Percentiles rank a stretch among this genome's conserved stretches.
Evolutionary conservation across 2,113 vertebrate genomes (phyloP).

Genomic region (Silurus meridionalis): DNA sequence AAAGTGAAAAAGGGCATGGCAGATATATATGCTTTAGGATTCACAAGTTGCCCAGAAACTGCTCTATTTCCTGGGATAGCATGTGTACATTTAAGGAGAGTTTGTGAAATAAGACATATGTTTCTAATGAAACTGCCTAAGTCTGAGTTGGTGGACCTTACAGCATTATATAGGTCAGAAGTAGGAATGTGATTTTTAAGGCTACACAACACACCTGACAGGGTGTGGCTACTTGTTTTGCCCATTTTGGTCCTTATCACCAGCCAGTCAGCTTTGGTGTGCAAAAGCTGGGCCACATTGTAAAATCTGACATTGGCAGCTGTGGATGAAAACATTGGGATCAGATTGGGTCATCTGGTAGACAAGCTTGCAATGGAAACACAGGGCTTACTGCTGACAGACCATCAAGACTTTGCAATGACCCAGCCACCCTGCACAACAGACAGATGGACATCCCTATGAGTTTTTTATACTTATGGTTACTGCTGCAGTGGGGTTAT

Average conservation of each 20-base stretch:
- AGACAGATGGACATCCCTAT: slow-evolving; percentile 11
- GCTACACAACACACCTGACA: neutral
- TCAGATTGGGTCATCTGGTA: neutral
- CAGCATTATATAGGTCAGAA: neutral
- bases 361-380: neutral
- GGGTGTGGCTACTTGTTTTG: neutral
- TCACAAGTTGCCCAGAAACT: neutral
- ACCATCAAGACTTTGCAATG: neutral
- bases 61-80: neutral
- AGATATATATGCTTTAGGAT: neutral
- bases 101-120: neutral
- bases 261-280: neutral
- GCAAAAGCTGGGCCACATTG: neutral
- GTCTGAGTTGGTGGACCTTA: neutral
- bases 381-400: neutral
- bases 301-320: neutral
- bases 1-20: neutral
- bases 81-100: neutral
- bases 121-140: neutral
- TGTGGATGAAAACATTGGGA: neutral
- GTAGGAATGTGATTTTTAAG: neutral
- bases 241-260: neutral
- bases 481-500: neutral
- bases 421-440: neutral
- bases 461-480: neutral